Conservation (phyloP, 2,797 vertebrate genomes). For the Pyrocephalus nanus region DNA sequence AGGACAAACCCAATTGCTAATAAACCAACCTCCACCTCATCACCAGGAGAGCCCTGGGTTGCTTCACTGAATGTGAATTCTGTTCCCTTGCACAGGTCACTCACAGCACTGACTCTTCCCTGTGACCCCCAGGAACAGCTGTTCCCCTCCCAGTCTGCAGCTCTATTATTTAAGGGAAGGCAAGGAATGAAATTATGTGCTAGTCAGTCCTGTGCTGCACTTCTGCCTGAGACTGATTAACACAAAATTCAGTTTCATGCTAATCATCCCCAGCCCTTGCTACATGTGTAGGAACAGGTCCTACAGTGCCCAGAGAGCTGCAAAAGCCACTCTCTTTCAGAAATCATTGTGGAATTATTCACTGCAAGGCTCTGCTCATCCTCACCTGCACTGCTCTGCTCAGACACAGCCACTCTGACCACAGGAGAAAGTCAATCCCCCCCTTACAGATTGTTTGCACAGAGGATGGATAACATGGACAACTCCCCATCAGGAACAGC, state of each 20-base stretch:
- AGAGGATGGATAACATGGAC: background rate
- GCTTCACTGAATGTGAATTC: background rate
- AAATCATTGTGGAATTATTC: background rate
- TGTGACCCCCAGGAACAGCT: background rate
- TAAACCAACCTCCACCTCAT: background rate
- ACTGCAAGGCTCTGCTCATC: background rate
- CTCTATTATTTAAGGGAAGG: background rate
- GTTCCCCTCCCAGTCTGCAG: background rate
- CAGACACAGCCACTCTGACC: background rate
- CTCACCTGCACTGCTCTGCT: background rate
- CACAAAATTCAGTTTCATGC: background rate
- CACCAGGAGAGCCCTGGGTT: background rate
- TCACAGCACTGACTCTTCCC: background rate
- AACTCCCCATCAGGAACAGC: background rate
- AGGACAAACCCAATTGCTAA: background rate
- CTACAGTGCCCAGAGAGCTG: background rate
- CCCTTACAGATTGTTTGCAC: rapidly evolving
- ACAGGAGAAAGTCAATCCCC: background rate
- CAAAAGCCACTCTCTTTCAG: background rate
- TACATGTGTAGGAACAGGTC: background rate
- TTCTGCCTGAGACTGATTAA: background rate
- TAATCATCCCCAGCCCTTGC: background rate
- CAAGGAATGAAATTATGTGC: background rate
- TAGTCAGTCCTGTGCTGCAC: background rate
- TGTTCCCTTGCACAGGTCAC: background rate